phyloP scores from a whole-genome alignment of 2,888 invertebrate species.

The Polylopha cassiicola region DNA sequence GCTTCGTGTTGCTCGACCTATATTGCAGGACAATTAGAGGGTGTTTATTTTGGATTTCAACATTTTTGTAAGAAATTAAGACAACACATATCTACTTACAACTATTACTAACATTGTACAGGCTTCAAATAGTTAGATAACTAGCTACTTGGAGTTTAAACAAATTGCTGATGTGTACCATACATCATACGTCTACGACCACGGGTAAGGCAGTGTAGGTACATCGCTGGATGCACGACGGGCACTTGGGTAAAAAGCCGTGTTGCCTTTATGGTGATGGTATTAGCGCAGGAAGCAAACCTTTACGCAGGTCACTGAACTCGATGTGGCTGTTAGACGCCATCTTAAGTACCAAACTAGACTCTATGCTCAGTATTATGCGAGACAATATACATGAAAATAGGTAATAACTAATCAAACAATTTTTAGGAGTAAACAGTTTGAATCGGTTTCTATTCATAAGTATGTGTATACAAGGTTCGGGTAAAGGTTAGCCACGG shows the following conservation, averaged over 20 bases:
- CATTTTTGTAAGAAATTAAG: too few relatives aligned
- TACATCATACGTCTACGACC: not conserved
- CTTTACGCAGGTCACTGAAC: constrained; percentile 56
- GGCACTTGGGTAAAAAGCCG: constrained; percentile 34
- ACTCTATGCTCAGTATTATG: constrained; percentile 27
- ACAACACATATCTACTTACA: too few relatives aligned
- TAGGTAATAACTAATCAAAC: constrained; percentile 59
- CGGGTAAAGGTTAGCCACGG: constrained; percentile 25
- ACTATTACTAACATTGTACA: too few relatives aligned
- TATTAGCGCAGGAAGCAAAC: constrained; percentile 49
- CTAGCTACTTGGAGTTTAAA: too few relatives aligned
- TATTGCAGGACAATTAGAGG: too few relatives aligned
- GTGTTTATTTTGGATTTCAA: too few relatives aligned
- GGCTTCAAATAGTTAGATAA: too few relatives aligned
- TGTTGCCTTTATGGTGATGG: constrained; percentile 30
- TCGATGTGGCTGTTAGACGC: constrained; percentile 44
- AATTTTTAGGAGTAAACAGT: constrained; percentile 35
- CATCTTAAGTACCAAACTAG: constrained; percentile 24
- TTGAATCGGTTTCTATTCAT: constrained; percentile 27
- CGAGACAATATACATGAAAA: constrained; percentile 25
- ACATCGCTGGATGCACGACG: constrained; percentile 21
- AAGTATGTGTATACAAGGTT: constrained; percentile 27
- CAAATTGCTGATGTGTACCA: constrained; percentile 7
- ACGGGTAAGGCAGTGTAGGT: not conserved
- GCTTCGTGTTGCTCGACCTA: too few relatives aligned